Evolutionary conservation across 2,797 vertebrate species (phyloP).

Genomic region (Mionectes olivaceus): DNA sequence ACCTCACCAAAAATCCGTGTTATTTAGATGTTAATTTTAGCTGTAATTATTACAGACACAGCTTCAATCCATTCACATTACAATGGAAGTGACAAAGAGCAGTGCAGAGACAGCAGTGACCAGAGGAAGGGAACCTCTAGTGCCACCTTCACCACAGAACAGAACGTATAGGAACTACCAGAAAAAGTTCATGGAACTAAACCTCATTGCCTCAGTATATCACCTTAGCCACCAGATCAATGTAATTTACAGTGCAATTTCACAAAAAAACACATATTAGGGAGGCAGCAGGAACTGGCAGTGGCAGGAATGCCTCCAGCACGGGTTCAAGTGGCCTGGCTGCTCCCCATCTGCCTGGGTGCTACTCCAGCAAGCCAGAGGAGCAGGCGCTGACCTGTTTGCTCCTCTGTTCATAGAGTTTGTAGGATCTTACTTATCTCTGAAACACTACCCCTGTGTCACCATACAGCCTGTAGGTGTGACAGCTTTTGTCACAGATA

Average conservation of each 20-base stretch:
- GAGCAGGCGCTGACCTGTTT: fast-evolving
- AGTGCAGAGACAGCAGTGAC: background rate
- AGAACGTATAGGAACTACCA: background rate
- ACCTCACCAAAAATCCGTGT: fast-evolving
- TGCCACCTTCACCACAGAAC: background rate
- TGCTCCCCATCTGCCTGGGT: background rate
- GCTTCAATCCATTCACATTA: background rate
- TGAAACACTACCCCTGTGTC: background rate
- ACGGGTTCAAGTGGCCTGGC: background rate
- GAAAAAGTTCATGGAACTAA: background rate
- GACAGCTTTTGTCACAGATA: background rate
- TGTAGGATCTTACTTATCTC: background rate
- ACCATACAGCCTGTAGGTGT: background rate
- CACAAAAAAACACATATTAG: background rate
- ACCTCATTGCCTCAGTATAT: background rate
- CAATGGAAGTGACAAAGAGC: background rate
- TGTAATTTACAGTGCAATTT: background rate
- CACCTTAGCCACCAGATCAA: background rate
- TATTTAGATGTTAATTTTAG: background rate
- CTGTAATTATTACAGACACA: background rate
- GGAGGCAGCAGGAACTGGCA: background rate
- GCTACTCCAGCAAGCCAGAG: background rate
- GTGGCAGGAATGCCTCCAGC: background rate
- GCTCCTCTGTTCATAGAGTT: background rate
- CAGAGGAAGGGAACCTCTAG: background rate